Percentiles rank a stretch among this genome's conserved stretches.
These are phyloP conservation scores for Acinonyx jubatus DNA, from an alignment of 2,113 vertebrate species.

Conservation along the genomic window DNA sequence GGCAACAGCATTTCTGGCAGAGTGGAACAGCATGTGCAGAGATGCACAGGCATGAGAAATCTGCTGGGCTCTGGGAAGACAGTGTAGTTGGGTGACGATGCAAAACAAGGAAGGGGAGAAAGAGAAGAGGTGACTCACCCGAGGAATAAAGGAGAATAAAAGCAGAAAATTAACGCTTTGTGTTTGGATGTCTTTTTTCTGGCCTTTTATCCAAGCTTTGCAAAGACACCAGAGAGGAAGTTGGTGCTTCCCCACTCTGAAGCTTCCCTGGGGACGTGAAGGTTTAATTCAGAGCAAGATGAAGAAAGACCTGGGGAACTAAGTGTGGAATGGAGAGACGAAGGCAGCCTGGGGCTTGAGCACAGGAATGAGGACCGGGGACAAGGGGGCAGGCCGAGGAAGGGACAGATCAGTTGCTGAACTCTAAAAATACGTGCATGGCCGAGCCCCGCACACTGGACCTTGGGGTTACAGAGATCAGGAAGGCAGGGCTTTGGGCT, in stretches of 20 bases:
- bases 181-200: not conserved
- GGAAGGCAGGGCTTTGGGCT: not conserved
- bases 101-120: not conserved
- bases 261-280: not conserved
- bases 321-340: not conserved
- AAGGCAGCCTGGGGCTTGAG: not conserved
- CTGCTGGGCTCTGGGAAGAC: not conserved
- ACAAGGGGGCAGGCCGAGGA: not conserved
- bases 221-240: not conserved
- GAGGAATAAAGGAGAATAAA: not conserved
- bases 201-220: not conserved
- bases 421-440: not conserved
- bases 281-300: not conserved
- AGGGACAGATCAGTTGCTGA: not conserved
- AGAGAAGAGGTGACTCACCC: too few relatives aligned
- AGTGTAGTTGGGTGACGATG: not conserved
- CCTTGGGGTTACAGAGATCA: not conserved
- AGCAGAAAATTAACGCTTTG: not conserved
- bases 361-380: not conserved
- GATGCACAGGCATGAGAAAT: not conserved
- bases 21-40: not conserved
- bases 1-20: not conserved
- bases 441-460: too few relatives aligned
- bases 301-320: not conserved
- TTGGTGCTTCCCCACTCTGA: not conserved